Base-by-base conservation (phyloP, 2,888 invertebrate genomes). In the Agrochola litura region DNA sequence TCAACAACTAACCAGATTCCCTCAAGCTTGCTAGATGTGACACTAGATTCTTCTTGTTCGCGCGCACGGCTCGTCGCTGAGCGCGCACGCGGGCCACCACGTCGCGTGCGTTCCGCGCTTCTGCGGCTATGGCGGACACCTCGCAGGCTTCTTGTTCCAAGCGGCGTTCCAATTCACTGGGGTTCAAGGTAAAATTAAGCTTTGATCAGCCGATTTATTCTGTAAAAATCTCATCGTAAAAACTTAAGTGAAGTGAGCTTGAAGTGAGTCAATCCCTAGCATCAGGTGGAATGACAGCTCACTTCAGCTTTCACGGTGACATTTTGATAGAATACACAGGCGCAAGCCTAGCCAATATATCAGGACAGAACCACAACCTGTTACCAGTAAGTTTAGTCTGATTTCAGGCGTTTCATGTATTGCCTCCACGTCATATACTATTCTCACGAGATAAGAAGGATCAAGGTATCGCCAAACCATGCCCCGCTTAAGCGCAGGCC, bases 91-190 rank as follows among this genome's bases (percentile, higher is more conserved):
- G 92, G 25, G 90, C 81, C 16, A 94, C 91, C 73, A 93, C 93
- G 72, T 95, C 95, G 6, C 93, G 92, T 0, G 96, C 96, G 84
- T 95, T 94, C 72, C 94, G 93, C 79, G 95, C 95, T 82, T 96
- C 96, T 0, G 94, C 92, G 16, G 95, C 95, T 68, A 96, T 87
- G 1, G 96, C 92, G 0, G 93, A 91, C 73, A 96, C 95, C 74
- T 96, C 96, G 4, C 93, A 92, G 0, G 96, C 95, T 77, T 96
- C 96, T 6, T 91, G 91, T 76, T 95, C 95, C 37, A 96, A 75
- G 0, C 94, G 94, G 5, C 93, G 93, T 81, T 96, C 96, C 63
- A 96, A 81, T 43, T 94, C 93, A 41, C 96, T 96, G 65, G 2
- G 68, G 37, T 19, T 14, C 19, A 60, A n/a, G 2, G 6, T 49